These are phyloP conservation scores for Phalacrocorax brasilianus DNA, from an alignment of 2,113 vertebrate species.

Conservation along the genomic window DNA sequence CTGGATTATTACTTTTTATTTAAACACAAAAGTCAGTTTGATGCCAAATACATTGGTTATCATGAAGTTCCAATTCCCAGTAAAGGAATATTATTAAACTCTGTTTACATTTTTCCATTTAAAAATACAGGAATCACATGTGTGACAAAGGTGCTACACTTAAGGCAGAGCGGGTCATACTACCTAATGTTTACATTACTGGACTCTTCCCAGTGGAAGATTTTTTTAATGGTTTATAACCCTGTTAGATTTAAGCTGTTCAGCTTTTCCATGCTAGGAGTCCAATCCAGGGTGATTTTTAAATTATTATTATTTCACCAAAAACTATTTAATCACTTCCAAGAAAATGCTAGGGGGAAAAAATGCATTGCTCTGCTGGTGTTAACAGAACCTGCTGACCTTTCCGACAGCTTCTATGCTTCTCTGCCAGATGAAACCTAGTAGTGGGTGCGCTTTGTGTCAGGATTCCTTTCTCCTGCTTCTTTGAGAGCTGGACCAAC, in stretches of 20 bases:
- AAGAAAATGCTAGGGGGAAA: neutral
- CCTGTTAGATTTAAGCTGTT: neutral
- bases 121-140: neutral
- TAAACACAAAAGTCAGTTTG: neutral
- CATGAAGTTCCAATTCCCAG: neutral
- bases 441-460: neutral
- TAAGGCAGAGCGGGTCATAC: neutral
- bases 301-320: neutral
- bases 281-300: neutral
- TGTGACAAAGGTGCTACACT: neutral
- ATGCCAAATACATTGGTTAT: neutral
- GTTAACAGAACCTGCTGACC: neutral
- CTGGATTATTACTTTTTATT: neutral
- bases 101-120: neutral
- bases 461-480: neutral
- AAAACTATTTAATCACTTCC: neutral
- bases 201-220: neutral
- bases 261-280: neutral
- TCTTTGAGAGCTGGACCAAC: neutral
- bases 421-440: neutral
- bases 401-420: neutral
- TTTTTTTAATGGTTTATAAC: neutral
- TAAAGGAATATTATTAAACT: neutral
- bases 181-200: neutral
- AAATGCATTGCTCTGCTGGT: neutral